Evolutionary conservation across 2,797 vertebrate species (phyloP), one percentile per base, ranked within the genome.

Genomic region (Pelochelys cantorii): DNA sequence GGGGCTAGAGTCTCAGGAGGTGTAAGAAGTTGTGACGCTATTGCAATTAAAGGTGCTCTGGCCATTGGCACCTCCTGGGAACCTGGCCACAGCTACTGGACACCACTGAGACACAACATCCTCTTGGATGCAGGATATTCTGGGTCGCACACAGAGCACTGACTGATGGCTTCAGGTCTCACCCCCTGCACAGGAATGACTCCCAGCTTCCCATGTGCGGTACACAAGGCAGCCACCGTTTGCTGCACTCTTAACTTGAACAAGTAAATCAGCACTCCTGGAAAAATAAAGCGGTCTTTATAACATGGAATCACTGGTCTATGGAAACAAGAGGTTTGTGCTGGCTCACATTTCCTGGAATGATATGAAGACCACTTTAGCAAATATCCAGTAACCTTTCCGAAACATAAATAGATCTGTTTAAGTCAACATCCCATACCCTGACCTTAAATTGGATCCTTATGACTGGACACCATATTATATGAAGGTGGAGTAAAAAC

Each of bases 401-500:
- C 68, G 15, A 48, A 15, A 71, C 37, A 56, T 52, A 20, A 34
- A 15, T 2, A 48, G n/a, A 62, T 9, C 15, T 34, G 31, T 5
- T n/a, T 48, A 54, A 7, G 18, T 52, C 86, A 81, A 55, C 14
- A n/a, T 18, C 81, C 81, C 0, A 0, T 20, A 57, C 42, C 10
- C 31, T 13, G 23, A 54, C 53, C 79, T 37, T 25, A 42, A 57
- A 27, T 53, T 52, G 0, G 12, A 71, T 12, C 37, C 48, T 53
- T 27, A 7, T 23, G 84, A 57, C 23, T 37, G 84, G 65, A 37
- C 29, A 74, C 75, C 74, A 3, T 74, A 42, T 65, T 29, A 62
- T 34, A 27, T 22, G 57, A 48, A 60, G 80, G 79, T 0, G 1
- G 18, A 68, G 31, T 29, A 65, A 0, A 0, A 42, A 42, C 5